Evolutionary conservation across 1,140 invertebrate genomes (phyloP).

Genomic region (Micrasema minimum): DNA sequence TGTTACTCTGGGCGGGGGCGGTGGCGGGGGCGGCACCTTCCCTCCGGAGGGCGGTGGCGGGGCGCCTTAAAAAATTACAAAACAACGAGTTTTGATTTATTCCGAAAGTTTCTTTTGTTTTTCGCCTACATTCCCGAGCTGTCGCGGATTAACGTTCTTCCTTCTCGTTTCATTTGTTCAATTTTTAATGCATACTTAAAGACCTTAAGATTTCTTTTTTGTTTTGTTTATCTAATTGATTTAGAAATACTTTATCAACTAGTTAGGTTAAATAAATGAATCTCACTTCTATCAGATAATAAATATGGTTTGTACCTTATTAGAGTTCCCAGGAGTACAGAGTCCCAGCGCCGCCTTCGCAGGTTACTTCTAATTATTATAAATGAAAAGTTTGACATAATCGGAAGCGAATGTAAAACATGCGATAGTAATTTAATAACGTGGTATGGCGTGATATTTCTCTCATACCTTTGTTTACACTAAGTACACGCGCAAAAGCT

Average conservation of each 20-base stretch:
- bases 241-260: too few species aligned
- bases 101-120: slow-evolving; percentile 40
- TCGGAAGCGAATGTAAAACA: slow-evolving; percentile 49
- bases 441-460: slow-evolving; percentile 4
- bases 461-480: slow-evolving; percentile 39
- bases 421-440: slow-evolving; percentile 51
- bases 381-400: slow-evolving; percentile 50
- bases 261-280: too few species aligned
- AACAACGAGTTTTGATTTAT: slow-evolving; percentile 45
- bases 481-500: slow-evolving; percentile 38
- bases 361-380: slow-evolving; percentile 40
- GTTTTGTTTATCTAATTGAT: too few species aligned
- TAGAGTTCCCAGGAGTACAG: background rate
- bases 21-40: background rate
- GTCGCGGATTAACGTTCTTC: slow-evolving; percentile 31
- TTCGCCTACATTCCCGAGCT: slow-evolving; percentile 21
- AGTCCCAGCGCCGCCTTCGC: background rate
- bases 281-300: too few species aligned
- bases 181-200: slow-evolving; percentile 5
- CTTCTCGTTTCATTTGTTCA: slow-evolving; percentile 17
- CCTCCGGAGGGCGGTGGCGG: background rate
- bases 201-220: too few species aligned
- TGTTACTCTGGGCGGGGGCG: slow-evolving; percentile 24
- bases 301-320: too few species aligned
- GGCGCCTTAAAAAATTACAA: slow-evolving; percentile 36